phyloP scores from a whole-genome alignment of 2,888 invertebrate genomes.

The Parnassius mnemosyne region DNA sequence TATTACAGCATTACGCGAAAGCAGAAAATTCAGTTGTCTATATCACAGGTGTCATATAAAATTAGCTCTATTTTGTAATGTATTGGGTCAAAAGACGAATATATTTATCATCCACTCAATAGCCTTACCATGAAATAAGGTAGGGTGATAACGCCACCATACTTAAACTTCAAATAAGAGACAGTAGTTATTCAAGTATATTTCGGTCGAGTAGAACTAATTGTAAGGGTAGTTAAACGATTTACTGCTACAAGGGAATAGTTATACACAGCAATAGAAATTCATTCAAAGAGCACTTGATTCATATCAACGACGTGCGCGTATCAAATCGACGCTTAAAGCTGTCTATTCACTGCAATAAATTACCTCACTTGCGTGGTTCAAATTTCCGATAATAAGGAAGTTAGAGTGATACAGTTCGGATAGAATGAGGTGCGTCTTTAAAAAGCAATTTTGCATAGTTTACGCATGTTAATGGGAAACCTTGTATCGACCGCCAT shows the following conservation, averaged over 20 bases:
- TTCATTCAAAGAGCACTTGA: slow-evolving; percentile 31
- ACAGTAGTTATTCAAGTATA: slow-evolving; percentile 4
- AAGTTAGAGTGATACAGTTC: slow-evolving; percentile 53
- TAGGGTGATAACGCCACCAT: too few relatives aligned
- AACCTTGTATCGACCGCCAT: slow-evolving; percentile 45
- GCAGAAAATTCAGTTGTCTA: too few relatives aligned
- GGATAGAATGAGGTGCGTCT: slow-evolving; percentile 29
- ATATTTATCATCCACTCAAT: too few relatives aligned
- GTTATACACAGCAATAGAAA: slow-evolving; percentile 28
- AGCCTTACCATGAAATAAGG: too few relatives aligned
- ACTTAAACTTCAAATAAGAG: neutral
- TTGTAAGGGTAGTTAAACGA: slow-evolving; percentile 16
- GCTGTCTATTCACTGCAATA: slow-evolving; percentile 35
- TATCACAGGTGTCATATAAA: too few relatives aligned
- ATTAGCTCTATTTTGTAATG: too few relatives aligned
- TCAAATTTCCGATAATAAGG: slow-evolving; percentile 51
- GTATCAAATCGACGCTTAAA: slow-evolving; percentile 45
- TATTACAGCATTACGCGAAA: too few relatives aligned
- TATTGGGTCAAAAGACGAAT: too few relatives aligned
- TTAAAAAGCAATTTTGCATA: slow-evolving; percentile 39
- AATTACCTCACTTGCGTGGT: neutral
- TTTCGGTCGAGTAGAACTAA: slow-evolving; percentile 7
- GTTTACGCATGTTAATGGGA: slow-evolving; percentile 37
- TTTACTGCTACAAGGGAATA: slow-evolving; percentile 30
- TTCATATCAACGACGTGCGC: slow-evolving; percentile 35